phyloP scores from a whole-genome alignment of 2,113 vertebrate genomes.

The Ursus arctos region DNA sequence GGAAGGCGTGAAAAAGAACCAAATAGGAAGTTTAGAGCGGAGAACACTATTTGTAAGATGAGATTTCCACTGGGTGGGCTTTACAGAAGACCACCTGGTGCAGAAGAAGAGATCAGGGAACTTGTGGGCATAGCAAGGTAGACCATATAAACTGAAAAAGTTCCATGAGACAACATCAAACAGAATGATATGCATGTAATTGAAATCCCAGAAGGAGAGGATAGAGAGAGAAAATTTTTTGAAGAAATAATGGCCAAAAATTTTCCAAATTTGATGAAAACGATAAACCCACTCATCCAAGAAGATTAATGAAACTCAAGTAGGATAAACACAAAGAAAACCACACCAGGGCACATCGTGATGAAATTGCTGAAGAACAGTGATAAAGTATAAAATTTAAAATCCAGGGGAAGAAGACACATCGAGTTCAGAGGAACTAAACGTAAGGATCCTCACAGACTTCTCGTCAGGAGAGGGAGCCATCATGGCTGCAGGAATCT shows the following conservation, averaged over 20 bases:
- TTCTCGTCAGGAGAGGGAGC: not conserved
- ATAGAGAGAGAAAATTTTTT: not conserved
- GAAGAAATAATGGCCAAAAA: not conserved
- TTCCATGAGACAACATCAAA: rapidly evolving
- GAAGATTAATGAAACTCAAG: not conserved
- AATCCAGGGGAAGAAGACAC: not conserved
- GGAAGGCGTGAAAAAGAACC: not conserved
- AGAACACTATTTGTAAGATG: not conserved
- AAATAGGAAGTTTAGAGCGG: not conserved
- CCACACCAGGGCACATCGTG: rapidly evolving
- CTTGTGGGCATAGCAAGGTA: rapidly evolving
- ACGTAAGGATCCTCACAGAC: not conserved
- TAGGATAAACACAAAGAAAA: not conserved
- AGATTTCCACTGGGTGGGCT: not conserved
- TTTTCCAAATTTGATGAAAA: not conserved
- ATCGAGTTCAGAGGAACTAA: not conserved
- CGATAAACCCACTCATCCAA: not conserved
- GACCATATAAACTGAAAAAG: rapidly evolving
- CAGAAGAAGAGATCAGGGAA: not conserved
- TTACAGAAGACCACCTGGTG: not conserved
- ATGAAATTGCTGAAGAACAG: not conserved
- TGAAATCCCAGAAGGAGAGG: not conserved
- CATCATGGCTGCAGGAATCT: not conserved
- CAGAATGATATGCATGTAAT: rapidly evolving
- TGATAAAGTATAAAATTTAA: not conserved